phyloP scores from a whole-genome alignment of 1,140 invertebrate species.

The Brachionus sp. region DNA sequence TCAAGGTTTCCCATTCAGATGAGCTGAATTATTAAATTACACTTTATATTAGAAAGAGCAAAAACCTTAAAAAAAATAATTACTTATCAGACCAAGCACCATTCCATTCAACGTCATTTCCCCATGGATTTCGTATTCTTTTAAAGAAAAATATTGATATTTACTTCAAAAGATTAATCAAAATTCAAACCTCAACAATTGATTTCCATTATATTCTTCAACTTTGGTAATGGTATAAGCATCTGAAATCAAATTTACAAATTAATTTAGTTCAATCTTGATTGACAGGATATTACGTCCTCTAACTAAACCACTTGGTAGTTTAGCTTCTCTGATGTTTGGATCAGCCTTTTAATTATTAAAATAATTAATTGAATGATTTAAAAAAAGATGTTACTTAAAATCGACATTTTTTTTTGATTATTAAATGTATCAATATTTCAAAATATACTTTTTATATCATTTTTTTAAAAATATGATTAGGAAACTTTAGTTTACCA shows the following conservation, averaged over 20 bases:
- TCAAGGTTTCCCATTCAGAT: conserved; percentile 76
- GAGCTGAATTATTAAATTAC: background rate
- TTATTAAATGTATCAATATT: no score
- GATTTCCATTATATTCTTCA: background rate
- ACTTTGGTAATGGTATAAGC: conserved; percentile 45
- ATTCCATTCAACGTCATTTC: conserved; percentile 95
- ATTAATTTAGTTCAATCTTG: background rate
- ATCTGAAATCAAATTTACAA: background rate
- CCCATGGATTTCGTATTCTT: conserved; percentile 78
- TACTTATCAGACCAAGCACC: conserved; percentile 61
- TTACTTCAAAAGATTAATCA: no score
- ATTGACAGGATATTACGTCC: background rate
- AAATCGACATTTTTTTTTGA: no score
- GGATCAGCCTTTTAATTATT: conserved; percentile 35
- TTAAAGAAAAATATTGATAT: no score
- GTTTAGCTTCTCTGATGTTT: conserved; percentile 28
- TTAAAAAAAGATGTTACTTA: no score
- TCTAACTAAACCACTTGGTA: conserved; percentile 15
- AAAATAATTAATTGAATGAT: background rate
- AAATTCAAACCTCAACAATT: background rate
- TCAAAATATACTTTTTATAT: no score
- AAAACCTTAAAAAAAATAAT: background rate
- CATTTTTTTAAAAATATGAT: no score
- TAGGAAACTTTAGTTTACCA: no score
- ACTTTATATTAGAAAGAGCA: background rate